Evolutionary conservation across 2,113 vertebrate genomes (phyloP).

Genomic region (Apteryx mantelli): DNA sequence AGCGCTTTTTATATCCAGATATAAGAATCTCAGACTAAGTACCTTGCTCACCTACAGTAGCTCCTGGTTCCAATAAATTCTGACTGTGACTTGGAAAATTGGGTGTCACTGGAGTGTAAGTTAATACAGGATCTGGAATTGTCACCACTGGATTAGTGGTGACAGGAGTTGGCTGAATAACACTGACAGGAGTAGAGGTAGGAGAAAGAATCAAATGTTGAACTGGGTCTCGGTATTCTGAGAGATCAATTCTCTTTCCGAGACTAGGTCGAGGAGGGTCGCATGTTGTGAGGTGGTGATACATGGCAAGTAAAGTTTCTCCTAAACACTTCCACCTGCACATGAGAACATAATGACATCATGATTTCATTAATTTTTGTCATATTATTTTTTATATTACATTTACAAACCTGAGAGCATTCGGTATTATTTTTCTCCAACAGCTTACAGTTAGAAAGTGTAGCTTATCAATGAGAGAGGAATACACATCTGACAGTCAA

Average conservation of each 20-base stretch:
- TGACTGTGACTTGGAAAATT: constrained; percentile 73
- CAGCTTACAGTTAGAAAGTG: not conserved
- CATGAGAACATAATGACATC: not conserved
- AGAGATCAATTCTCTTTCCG: constrained; percentile 90
- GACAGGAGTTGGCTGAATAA: constrained; percentile 80
- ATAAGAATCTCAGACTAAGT: not conserved
- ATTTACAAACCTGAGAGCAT: not conserved
- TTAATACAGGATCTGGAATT: constrained; percentile 67
- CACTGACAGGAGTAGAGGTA: constrained; percentile 78
- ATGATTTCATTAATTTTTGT: not conserved
- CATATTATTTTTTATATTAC: not conserved
- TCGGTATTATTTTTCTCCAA: not conserved
- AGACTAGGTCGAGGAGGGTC: constrained; percentile 90
- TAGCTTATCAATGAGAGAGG: not conserved
- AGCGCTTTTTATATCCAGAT: not conserved
- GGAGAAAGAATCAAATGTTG: constrained; percentile 76
- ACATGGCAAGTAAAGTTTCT: constrained; percentile 91
- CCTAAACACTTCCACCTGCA: constrained; percentile 94
- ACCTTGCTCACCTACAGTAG: constrained; percentile 79
- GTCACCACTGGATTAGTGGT: constrained; percentile 74
- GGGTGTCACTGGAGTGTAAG: constrained; percentile 51
- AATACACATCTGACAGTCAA: not conserved
- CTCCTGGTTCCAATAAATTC: constrained; percentile 79
- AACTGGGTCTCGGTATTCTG: constrained; percentile 86
- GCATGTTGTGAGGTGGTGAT: constrained; percentile 90